These are phyloP conservation scores for Falco cherrug DNA, from an alignment of 2,797 vertebrate species.

Conservation along the genomic window DNA sequence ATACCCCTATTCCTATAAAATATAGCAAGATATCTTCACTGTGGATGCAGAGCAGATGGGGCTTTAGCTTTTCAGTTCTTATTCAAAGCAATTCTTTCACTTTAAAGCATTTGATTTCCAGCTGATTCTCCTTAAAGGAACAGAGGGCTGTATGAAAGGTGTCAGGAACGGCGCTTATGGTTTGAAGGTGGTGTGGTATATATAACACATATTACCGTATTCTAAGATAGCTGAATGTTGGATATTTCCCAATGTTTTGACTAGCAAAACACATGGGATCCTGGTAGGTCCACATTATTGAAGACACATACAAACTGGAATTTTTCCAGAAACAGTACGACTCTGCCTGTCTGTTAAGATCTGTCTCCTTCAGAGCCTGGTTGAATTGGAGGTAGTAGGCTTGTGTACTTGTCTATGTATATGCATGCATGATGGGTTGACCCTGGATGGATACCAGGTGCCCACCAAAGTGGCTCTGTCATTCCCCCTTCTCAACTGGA, in stretches of 20 bases:
- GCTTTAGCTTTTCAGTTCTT: background rate
- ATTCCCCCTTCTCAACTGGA: background rate
- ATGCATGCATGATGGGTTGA: background rate
- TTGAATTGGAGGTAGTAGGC: background rate
- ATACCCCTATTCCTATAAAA: background rate
- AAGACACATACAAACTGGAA: background rate
- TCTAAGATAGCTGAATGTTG: background rate
- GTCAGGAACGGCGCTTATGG: background rate
- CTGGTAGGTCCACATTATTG: background rate
- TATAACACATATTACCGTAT: background rate
- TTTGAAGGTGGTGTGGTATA: background rate
- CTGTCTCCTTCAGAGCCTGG: background rate
- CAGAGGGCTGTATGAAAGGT: background rate
- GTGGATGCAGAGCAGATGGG: background rate
- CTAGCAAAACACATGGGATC: constrained; percentile 8
- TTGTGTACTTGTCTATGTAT: background rate
- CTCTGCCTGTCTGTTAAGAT: background rate
- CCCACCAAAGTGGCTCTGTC: background rate
- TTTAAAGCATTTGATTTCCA: background rate
- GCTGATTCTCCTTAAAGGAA: background rate
- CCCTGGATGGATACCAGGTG: background rate
- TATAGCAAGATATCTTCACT: background rate
- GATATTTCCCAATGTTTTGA: constrained; percentile 46
- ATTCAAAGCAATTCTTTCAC: background rate
- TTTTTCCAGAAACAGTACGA: background rate